Conservation (phyloP, 2,888 invertebrate species). For the Campoplex capitator region DNA sequence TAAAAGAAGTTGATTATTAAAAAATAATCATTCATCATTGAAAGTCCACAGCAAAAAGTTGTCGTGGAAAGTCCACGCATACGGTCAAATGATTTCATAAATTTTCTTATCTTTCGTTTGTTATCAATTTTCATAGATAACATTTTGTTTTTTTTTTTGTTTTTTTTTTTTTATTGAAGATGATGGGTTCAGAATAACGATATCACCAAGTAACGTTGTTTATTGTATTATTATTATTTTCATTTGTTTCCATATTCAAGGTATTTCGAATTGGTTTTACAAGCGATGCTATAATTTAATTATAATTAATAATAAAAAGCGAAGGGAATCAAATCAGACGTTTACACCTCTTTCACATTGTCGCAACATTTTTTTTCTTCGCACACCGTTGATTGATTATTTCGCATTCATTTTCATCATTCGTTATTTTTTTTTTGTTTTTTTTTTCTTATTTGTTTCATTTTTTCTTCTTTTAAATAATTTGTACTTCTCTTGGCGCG, state of each 20-base stretch:
- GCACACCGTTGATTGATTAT: constrained; percentile 75
- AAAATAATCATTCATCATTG: too few species aligned
- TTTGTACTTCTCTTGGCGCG: constrained; percentile 81
- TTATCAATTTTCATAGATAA: neutral
- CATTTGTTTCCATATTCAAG: constrained; percentile 77
- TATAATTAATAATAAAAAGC: constrained; percentile 79
- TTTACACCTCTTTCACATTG: constrained; percentile 79
- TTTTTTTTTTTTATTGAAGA: neutral
- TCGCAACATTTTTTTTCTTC: constrained; percentile 72
- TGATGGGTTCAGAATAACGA: constrained; percentile 48
- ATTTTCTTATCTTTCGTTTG: neutral
- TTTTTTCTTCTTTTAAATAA: constrained; percentile 73
- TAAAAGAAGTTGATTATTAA: too few species aligned
- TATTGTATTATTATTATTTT: constrained; percentile 71
- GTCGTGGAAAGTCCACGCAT: too few species aligned
- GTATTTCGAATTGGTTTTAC: constrained; percentile 78
- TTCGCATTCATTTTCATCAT: constrained; percentile 71
- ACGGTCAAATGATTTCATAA: neutral
- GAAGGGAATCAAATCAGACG: constrained; percentile 79
- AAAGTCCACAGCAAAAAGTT: too few species aligned
- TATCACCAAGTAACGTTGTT: constrained; percentile 75
- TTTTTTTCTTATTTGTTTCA: constrained; percentile 54
- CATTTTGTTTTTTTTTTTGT: neutral
- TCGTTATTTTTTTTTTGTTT: constrained; percentile 30
- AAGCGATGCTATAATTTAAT: constrained; percentile 79